These are phyloP conservation scores for Gorsachius magnificus DNA, from an alignment of 2,797 vertebrate species.

Conservation along the genomic window DNA sequence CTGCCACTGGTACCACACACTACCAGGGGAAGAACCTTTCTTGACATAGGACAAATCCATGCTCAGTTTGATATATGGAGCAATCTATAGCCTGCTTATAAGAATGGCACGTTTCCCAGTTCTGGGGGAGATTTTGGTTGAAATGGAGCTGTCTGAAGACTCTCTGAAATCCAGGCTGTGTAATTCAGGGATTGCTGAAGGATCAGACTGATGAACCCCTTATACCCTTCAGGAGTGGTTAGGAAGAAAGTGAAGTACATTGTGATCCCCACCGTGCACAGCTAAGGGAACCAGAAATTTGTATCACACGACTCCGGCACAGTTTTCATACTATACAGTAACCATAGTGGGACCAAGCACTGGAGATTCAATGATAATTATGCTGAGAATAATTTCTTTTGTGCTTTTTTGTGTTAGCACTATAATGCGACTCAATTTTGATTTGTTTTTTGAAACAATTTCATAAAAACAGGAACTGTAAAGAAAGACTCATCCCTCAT, in stretches of 20 bases:
- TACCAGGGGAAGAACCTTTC: not conserved
- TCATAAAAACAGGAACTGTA: not conserved
- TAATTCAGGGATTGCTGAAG: not conserved
- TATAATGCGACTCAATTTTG: not conserved
- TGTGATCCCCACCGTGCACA: not conserved
- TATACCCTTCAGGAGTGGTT: not conserved
- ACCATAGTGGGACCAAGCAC: not conserved
- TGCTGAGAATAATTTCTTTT: not conserved
- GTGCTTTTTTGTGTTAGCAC: not conserved
- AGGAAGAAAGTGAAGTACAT: not conserved
- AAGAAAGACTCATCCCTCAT: not conserved
- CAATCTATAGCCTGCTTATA: not conserved
- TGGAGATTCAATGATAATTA: not conserved
- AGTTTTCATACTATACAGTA: not conserved
- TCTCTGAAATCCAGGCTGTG: not conserved
- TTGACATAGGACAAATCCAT: rapidly evolving
- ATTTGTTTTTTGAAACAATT: not conserved
- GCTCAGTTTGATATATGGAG: not conserved
- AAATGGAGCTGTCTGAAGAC: not conserved
- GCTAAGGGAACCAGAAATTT: not conserved
- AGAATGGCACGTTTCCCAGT: not conserved
- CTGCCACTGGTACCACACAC: not conserved
- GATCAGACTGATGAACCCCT: not conserved
- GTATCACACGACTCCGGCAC: rapidly evolving
- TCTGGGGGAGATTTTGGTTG: not conserved